A percentile compares a stretch with the other conserved stretches of the same genome.
phyloP scores from a whole-genome alignment of 2,113 vertebrate species.

The Azemiops feae region DNA sequence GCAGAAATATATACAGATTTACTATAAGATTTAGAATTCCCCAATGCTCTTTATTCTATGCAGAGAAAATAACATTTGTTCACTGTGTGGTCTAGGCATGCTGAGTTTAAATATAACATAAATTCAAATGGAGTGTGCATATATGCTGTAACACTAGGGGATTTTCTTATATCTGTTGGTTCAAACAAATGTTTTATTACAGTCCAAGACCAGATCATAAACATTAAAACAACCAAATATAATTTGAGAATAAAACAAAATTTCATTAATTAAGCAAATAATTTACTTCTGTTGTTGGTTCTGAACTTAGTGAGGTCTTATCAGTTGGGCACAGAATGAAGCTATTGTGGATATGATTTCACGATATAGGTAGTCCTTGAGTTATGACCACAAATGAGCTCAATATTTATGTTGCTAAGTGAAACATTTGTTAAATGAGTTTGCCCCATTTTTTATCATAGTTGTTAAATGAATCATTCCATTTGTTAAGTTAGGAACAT shows the following conservation, averaged over 20 bases:
- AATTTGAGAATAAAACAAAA: background rate
- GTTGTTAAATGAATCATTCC: too few relatives aligned
- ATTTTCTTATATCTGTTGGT: background rate
- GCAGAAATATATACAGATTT: conserved; percentile 33
- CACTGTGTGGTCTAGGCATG: conserved; percentile 37
- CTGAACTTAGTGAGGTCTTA: background rate
- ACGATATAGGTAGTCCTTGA: background rate
- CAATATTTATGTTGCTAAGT: too few relatives aligned
- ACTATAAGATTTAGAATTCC: conserved; percentile 42
- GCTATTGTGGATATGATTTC: background rate
- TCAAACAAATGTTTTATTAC: background rate
- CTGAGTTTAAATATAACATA: conserved; percentile 44
- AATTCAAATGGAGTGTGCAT: background rate
- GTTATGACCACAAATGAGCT: too few relatives aligned
- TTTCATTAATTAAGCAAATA: background rate
- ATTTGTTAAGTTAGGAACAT: too few relatives aligned
- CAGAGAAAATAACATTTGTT: conserved; percentile 35
- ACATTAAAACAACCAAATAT: background rate
- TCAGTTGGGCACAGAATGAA: background rate
- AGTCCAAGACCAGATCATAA: background rate
- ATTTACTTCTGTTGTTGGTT: background rate
- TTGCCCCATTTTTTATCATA: too few relatives aligned
- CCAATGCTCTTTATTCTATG: conserved; percentile 34
- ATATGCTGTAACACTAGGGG: background rate
- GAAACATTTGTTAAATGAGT: too few relatives aligned